Percentiles rank a stretch among this genome's conserved stretches.
These are phyloP conservation scores for Oryzaephilus surinamensis DNA, from an alignment of 1,140 invertebrate genomes.

Conservation along the genomic window DNA sequence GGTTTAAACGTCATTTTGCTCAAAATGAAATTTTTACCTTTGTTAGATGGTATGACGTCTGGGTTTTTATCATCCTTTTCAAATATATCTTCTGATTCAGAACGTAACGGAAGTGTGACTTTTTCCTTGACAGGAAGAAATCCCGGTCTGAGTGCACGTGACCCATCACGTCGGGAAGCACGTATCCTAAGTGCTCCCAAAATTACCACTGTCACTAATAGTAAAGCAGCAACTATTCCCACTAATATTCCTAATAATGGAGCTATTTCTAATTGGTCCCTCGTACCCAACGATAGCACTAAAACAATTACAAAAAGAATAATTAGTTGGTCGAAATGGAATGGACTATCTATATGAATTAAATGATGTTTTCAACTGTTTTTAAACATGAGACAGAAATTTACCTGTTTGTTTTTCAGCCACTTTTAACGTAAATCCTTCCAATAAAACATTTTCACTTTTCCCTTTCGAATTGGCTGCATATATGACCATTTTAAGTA, in stretches of 20 bases:
- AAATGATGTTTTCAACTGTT: too few relatives aligned
- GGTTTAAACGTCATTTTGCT: too few relatives aligned
- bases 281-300: constrained; percentile 32
- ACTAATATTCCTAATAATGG: constrained; percentile 64
- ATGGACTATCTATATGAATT: too few relatives aligned
- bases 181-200: constrained; percentile 57
- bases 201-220: constrained; percentile 57
- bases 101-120: constrained; percentile 46
- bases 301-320: constrained; percentile 11
- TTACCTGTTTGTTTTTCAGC: constrained; percentile 71
- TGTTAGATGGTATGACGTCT: constrained; percentile 74
- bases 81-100: constrained; percentile 57
- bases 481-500: constrained; percentile 55
- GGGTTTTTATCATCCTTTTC: constrained; percentile 72
- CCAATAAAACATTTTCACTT: constrained; percentile 45
- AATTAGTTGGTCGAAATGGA: too few relatives aligned
- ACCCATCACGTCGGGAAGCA: constrained; percentile 41
- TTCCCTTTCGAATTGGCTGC: constrained; percentile 51
- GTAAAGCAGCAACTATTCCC: constrained; percentile 55
- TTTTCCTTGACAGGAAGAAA: constrained; percentile 58
- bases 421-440: constrained; percentile 58
- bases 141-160: constrained; percentile 41
- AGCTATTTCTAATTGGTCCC: constrained; percentile 53
- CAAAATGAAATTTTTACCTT: constrained; percentile 57
- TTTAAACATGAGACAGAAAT: too few relatives aligned